Evolutionary conservation across 2,888 invertebrate species (phyloP).

Genomic region (Tetranychus piercei): DNA sequence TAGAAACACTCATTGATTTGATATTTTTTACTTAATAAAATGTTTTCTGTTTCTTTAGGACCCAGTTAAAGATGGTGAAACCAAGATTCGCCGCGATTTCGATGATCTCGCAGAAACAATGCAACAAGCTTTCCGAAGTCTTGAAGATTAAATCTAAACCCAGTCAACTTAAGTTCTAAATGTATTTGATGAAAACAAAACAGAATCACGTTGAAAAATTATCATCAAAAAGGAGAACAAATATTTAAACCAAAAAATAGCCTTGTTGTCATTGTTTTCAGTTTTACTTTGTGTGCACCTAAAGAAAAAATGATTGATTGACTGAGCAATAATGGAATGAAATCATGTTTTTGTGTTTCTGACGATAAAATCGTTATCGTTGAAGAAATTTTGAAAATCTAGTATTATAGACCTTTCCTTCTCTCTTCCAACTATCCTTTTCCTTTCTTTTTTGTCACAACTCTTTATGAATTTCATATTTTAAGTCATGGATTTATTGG

Average conservation of each 20-base stretch:
- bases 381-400: too few relatives aligned
- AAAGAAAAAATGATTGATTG: neutral
- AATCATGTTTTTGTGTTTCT: too few relatives aligned
- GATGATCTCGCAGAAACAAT: slow-evolving; percentile 93
- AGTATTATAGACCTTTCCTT: too few relatives aligned
- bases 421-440: too few relatives aligned
- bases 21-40: slow-evolving; percentile 13
- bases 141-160: slow-evolving; percentile 59
- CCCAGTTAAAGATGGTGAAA: slow-evolving; percentile 92
- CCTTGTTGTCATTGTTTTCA: neutral
- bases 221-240: neutral
- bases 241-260: neutral
- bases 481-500: neutral
- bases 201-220: neutral
- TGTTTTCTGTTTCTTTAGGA: slow-evolving; percentile 43
- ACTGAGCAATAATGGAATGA: too few relatives aligned
- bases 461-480: neutral
- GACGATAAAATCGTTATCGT: too few relatives aligned
- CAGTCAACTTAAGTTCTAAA: neutral
- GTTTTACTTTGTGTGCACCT: neutral
- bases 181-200: neutral
- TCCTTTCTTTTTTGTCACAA: neutral
- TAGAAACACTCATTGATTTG: neutral
- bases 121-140: slow-evolving; percentile 88
- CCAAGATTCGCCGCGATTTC: slow-evolving; percentile 87